Evolutionary conservation across 2,888 invertebrate genomes (phyloP).

Genomic region (Caenorhabditis virilis): DNA sequence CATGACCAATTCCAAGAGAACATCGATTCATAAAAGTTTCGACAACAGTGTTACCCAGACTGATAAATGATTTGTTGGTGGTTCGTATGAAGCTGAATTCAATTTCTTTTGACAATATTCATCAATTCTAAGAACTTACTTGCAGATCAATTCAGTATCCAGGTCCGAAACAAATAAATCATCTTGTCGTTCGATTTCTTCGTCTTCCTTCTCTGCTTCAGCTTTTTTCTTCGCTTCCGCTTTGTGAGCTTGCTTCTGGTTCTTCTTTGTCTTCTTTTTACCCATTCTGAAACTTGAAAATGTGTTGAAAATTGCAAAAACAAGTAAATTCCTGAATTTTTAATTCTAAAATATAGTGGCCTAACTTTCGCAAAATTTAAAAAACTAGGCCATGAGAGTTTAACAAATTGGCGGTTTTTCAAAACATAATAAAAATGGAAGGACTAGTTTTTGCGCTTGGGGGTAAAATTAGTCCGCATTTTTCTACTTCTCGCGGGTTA

Average conservation of each 20-base stretch:
- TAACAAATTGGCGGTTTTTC: no score
- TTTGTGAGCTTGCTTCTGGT: slow-evolving; percentile 3
- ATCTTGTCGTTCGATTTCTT: slow-evolving; percentile 26
- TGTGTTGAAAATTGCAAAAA: no score
- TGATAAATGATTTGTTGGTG: slow-evolving; percentile 33
- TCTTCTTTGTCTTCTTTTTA: slow-evolving; percentile 18
- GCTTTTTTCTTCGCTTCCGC: slow-evolving; percentile 11
- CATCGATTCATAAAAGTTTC: slow-evolving; percentile 20
- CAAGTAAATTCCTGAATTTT: no score
- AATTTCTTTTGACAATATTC: neutral
- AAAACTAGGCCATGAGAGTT: no score
- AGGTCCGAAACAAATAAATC: slow-evolving; percentile 33
- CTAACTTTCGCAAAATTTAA: no score
- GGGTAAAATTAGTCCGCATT: no score
- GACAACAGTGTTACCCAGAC: slow-evolving; percentile 23
- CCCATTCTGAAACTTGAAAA: slow-evolving; percentile 24
- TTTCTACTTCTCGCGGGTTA: no score
- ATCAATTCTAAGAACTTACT: slow-evolving; percentile 3
- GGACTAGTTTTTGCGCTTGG: no score
- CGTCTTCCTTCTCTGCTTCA: slow-evolving; percentile 21
- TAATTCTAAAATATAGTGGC: no score
- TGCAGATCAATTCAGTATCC: slow-evolving; percentile 16
- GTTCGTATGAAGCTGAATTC: slow-evolving; percentile 30
- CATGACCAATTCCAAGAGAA: slow-evolving; percentile 20
- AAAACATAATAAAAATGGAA: no score